These are phyloP conservation scores for Eucidaris tribuloides DNA, from an alignment of 35 echinoderm and acorn worm genomes.

Conservation along the genomic window DNA sequence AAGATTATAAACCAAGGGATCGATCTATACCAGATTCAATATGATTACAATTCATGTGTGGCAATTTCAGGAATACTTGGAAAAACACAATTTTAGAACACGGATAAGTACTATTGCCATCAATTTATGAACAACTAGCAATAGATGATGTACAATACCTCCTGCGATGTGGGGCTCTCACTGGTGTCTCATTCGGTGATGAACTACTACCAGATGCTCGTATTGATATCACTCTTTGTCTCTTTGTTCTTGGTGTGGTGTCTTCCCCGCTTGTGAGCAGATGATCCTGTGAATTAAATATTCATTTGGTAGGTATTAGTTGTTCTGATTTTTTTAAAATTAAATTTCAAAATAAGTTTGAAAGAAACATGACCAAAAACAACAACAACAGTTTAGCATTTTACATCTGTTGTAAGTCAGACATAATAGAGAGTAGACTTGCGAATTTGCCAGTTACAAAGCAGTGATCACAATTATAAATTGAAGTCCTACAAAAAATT, in stretches of 20 bases:
- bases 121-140: neutral
- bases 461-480: too few species aligned
- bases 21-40: too few species aligned
- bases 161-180: neutral
- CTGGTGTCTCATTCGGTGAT: neutral
- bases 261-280: conserved; percentile 1
- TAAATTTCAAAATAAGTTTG: too few species aligned
- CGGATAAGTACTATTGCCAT: neutral
- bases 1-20: too few species aligned
- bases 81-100: neutral
- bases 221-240: neutral
- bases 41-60: neutral
- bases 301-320: too few species aligned
- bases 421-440: too few species aligned
- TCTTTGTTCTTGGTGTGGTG: conserved; percentile 30
- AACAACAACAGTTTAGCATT: too few species aligned
- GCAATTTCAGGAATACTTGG: neutral
- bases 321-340: too few species aligned
- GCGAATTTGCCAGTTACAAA: too few species aligned
- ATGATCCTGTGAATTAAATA: conserved; percentile 10
- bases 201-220: neutral
- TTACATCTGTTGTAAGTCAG: too few species aligned
- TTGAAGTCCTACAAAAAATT: too few species aligned
- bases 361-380: too few species aligned
- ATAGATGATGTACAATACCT: neutral